Conservation (phyloP, 2,888 invertebrate species). For the Plebejus melissa region DNA sequence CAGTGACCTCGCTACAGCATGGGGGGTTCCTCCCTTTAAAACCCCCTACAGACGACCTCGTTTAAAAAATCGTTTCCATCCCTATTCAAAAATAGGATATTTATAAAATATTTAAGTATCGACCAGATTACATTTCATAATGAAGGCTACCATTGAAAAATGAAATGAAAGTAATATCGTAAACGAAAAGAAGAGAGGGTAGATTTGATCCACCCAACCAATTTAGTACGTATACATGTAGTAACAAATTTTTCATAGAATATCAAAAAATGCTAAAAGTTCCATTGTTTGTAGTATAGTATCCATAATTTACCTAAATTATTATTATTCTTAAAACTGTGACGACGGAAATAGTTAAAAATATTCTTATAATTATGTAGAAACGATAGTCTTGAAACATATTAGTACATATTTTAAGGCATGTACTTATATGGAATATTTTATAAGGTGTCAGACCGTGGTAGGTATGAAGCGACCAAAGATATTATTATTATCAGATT, state of each 20-base stretch:
- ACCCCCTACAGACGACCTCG: constrained; percentile 4
- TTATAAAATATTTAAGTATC: not conserved
- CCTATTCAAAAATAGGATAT: constrained; percentile 10
- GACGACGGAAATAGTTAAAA: too few relatives aligned
- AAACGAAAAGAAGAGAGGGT: not conserved
- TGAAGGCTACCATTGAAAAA: not conserved
- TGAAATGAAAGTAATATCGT: not conserved
- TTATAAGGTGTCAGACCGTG: too few relatives aligned
- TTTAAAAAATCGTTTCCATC: constrained; percentile 5
- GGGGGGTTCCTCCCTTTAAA: constrained; percentile 3
- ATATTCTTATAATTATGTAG: too few relatives aligned
- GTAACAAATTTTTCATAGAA: too few relatives aligned
- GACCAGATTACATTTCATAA: not conserved
- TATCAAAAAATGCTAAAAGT: too few relatives aligned
- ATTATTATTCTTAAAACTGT: too few relatives aligned
- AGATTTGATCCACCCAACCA: not conserved
- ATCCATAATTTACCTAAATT: too few relatives aligned
- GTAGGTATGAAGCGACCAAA: not conserved
- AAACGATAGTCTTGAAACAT: too few relatives aligned
- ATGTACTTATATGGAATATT: too few relatives aligned
- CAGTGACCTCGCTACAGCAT: not conserved
- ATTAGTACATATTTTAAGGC: too few relatives aligned
- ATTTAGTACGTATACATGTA: not conserved
- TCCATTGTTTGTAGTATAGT: too few relatives aligned
- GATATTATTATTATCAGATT: not conserved